These are phyloP conservation scores for Strigamia maritima DNA, from an alignment of 2,888 invertebrate genomes.

Conservation along the genomic window DNA sequence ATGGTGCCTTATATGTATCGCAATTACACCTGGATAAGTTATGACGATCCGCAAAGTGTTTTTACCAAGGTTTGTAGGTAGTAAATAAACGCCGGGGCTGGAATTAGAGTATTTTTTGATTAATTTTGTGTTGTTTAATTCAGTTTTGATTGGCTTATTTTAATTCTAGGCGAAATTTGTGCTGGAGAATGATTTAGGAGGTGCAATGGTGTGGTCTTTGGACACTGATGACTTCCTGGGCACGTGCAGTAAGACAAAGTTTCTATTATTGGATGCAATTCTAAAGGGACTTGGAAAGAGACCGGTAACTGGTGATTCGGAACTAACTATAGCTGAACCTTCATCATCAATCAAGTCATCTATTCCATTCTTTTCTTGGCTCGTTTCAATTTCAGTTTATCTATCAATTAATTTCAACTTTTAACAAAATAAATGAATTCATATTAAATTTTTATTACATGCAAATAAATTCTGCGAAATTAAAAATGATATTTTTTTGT, in stretches of 20 bases:
- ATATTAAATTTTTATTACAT: too few relatives aligned
- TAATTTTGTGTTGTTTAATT: neutral
- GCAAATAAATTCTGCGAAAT: too few relatives aligned
- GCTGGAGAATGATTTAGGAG: neutral
- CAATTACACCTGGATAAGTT: conserved; percentile 74
- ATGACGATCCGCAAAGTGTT: conserved; percentile 69
- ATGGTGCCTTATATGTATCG: conserved; percentile 73
- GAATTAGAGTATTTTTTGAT: neutral
- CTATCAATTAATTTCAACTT: neutral
- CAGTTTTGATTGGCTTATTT: neutral
- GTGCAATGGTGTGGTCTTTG: neutral
- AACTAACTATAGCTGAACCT: neutral
- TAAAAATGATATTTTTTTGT: too few relatives aligned
- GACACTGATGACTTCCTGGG: neutral
- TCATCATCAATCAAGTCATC: neutral
- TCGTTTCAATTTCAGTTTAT: neutral
- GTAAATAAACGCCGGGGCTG: neutral
- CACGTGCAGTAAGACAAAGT: neutral
- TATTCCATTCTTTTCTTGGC: neutral
- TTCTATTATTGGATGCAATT: neutral
- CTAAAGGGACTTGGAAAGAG: conserved; percentile 2
- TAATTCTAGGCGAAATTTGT: neutral
- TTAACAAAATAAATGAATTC: neutral
- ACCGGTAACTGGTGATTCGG: neutral
- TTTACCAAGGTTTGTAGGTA: conserved; percentile 60